Evolutionary conservation across 2,888 invertebrate genomes (phyloP), one percentile per base, ranked within the genome.

Genomic region (Ischnus inquisitorius): DNA sequence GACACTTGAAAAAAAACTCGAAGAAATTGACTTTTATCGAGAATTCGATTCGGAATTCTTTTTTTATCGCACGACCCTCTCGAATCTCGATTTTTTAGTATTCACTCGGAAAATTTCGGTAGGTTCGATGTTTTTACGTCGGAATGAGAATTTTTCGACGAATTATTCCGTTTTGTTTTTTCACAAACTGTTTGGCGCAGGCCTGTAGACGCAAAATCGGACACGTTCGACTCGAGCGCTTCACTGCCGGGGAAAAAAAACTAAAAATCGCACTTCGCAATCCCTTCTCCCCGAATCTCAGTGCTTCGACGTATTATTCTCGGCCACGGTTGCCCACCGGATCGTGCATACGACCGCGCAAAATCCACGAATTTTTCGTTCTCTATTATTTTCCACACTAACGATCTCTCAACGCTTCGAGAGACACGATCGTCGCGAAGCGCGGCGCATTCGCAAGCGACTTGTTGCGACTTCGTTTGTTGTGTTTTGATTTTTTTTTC

Each of bases 181-280:
- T 0, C 8, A 16, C 39, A 16, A 16, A 43, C 22, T 51, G 51
- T 51, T 51, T 22, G 19, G 2, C 1, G 48, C 25, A 41, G 41
- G 57, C 60, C 57, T 60, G 39, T 22, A 43, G 72, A 41, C 72
- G 72, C 71, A 57, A 72, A 72, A 41, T 41, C 71, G 46, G 46
- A 46, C 22, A 41, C 48, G 41, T 57, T 72, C 57, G n/a, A 71
- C 39, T 71, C 69, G n/a, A n/a, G 69, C 54, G 69, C 69, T 69
- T n/a, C 54, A 62, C 62, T 28, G 34, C 34, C n/a, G 62, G n/a
- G 19, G 5, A 16, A 39, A 54, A 51, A 25, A 46, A 16, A 19
- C 19, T 19, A 54, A 51, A 25, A 46, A 16, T 6, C 19, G 8
- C 34, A 34, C 34, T 34, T 64, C 62, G 34, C 16, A 34, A 10